Percentiles rank a stretch among this genome's conserved stretches.
These are phyloP conservation scores for Calycopis cecrops DNA, from an alignment of 1,140 invertebrate genomes.

Conservation along the genomic window DNA sequence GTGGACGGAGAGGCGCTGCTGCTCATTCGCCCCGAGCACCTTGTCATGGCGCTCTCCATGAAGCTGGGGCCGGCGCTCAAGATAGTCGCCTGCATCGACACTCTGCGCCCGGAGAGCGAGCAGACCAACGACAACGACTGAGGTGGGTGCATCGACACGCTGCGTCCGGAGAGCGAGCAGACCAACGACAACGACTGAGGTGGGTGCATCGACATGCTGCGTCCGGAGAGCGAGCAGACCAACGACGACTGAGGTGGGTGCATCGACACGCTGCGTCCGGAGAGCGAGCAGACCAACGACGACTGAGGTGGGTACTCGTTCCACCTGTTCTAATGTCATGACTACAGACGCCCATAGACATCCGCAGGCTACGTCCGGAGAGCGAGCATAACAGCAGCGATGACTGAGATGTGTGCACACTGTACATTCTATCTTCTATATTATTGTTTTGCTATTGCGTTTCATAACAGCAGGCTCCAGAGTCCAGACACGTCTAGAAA, in stretches of 20 bases:
- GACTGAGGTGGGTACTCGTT: constrained; percentile 70
- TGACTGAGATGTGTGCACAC: constrained; percentile 56
- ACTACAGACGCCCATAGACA: too few relatives aligned
- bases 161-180: constrained; percentile 77
- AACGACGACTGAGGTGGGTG: constrained; percentile 69
- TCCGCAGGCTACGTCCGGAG: constrained; percentile 84
- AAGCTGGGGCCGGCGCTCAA: constrained; percentile 96
- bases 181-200: constrained; percentile 52
- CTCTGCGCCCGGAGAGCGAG: constrained; percentile 79
- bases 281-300: constrained; percentile 55
- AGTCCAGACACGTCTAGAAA: too few relatives aligned
- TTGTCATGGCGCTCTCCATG: constrained; percentile 96
- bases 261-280: constrained; percentile 85
- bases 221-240: constrained; percentile 73
- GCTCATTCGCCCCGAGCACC: constrained; percentile 95
- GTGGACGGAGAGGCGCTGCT: constrained; percentile 96
- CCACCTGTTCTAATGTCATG: too few relatives aligned
- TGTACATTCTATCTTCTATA: too few relatives aligned
- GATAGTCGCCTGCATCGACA: constrained; percentile 91
- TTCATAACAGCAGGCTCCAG: too few relatives aligned
- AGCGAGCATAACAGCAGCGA: constrained; percentile 43
- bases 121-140: constrained; percentile 47
- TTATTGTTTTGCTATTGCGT: too few relatives aligned
- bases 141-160: constrained; percentile 82
- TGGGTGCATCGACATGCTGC: constrained; percentile 84